These are phyloP conservation scores for Hystrix brachyura DNA, from an alignment of 2,113 vertebrate genomes.

Conservation along the genomic window DNA sequence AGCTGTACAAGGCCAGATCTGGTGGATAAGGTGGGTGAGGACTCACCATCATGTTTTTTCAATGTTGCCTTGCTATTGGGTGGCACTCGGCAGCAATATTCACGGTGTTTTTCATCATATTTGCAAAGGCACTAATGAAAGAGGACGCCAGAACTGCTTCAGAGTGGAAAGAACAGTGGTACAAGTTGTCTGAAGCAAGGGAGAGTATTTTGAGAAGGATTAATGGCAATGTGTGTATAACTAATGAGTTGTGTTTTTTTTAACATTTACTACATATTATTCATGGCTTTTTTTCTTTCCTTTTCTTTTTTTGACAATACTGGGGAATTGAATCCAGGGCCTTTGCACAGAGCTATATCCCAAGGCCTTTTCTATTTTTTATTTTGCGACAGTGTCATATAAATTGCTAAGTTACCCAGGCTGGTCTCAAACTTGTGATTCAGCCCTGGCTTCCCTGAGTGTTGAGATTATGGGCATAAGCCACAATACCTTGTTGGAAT, in stretches of 20 bases:
- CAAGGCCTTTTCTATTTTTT: not conserved
- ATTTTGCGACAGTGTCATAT: not conserved
- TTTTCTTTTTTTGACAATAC: not conserved
- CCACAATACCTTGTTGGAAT: not conserved
- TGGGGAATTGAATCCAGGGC: not conserved
- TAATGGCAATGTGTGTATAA: not conserved
- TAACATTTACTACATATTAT: not conserved
- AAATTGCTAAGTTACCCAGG: not conserved
- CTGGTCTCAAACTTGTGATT: not conserved
- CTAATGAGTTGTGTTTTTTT: not conserved
- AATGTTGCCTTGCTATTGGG: not conserved
- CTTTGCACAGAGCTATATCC: not conserved
- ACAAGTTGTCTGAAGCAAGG: not conserved
- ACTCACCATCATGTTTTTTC: not conserved
- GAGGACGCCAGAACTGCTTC: not conserved
- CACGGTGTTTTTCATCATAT: not conserved
- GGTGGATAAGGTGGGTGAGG: not conserved
- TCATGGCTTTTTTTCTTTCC: not conserved
- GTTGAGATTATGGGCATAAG: not conserved
- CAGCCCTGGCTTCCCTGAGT: not conserved
- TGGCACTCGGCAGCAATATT: not conserved
- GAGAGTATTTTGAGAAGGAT: not conserved
- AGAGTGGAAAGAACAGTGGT: not conserved
- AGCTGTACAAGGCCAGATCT: not conserved
- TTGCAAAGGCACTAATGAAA: not conserved